Base-by-base conservation (phyloP, 2,113 vertebrate genomes). In the Nycticorax nycticorax region DNA sequence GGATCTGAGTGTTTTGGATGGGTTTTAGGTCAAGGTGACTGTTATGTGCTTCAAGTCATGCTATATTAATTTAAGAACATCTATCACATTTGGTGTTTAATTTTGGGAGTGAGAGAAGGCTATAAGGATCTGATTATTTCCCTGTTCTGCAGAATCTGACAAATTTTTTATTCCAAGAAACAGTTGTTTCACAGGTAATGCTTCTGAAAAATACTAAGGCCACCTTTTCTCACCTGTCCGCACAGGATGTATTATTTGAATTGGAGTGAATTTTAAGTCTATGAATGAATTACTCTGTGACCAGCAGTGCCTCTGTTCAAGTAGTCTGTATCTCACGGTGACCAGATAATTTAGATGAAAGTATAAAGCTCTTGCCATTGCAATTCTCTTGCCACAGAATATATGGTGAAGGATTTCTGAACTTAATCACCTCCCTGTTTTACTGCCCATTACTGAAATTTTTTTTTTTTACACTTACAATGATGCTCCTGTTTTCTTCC, bases 1-100 rank as follows among this genome's bases (percentile, higher is more conserved):
- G 39, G n/a, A 8, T 35, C 50, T 15, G 7, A 33, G 8, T 20
- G 50, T n/a, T 32, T 50, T 10, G 15, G 12, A 1, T 28, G 63
- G 53, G 32, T 26, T 87, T 76, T 79, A 52, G 82, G 57, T 55
- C 77, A 85, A 52, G 77, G 81, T 30, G 52, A 30, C 43, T 13
- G 17, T 37, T n/a, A 3, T 0, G 0, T 37, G 37, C 53, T 52
- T 24, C 23, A 7, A 27, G 35, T 59, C 27, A 2, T 14, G 1
- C 68, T 50, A 0, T 59, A 4, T 80, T 35, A 73, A 10, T 30
- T 33, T 53, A 32, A 63, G 60, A 63, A 21, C 9, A 7, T 43
- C 20, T 69, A 0, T 19, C 39, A 12, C 13, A 0, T 32, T 35
- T 75, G 37, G 9, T 12, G 15, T 45, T 27, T 53, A 20, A 23